Conservation (phyloP, 2,888 invertebrate species). For the Archips xylosteana region DNA sequence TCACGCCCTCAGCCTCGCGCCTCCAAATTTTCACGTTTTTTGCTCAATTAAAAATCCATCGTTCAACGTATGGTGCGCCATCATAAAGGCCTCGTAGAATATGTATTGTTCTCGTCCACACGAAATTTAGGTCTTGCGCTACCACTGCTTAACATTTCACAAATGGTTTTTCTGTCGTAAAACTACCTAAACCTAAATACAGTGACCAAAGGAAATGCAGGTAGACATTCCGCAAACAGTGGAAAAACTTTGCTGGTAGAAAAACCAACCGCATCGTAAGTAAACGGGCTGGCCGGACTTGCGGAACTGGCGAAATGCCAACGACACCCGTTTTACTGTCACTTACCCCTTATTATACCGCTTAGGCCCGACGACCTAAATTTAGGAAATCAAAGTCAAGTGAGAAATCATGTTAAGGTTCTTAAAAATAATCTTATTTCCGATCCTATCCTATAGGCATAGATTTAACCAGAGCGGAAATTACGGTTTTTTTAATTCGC, state of each 20-base stretch:
- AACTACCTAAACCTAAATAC: neutral
- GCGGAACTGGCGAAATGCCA: slow-evolving; percentile 11
- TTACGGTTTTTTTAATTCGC: too few species aligned
- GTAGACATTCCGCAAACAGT: neutral
- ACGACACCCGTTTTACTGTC: neutral
- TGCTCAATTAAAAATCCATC: too few species aligned
- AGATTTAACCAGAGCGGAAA: too few species aligned
- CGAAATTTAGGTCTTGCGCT: too few species aligned
- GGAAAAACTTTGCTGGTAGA: neutral
- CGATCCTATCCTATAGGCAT: neutral
- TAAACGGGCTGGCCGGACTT: neutral
- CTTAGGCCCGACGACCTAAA: neutral
- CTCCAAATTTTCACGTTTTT: too few species aligned
- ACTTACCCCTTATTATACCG: neutral
- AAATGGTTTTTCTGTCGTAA: neutral
- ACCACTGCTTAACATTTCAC: neutral
- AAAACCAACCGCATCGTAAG: neutral
- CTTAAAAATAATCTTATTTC: neutral
- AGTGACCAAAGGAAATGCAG: neutral
- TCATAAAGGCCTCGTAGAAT: too few species aligned
- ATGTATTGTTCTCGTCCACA: too few species aligned
- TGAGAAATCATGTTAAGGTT: neutral
- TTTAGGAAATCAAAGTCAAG: neutral
- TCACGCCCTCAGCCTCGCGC: too few species aligned
- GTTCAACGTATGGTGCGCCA: too few species aligned